Evolutionary conservation across 2,797 vertebrate genomes (phyloP), one percentile per base, ranked within the genome.

Genomic region (Oceanodroma leucorhoa): DNA sequence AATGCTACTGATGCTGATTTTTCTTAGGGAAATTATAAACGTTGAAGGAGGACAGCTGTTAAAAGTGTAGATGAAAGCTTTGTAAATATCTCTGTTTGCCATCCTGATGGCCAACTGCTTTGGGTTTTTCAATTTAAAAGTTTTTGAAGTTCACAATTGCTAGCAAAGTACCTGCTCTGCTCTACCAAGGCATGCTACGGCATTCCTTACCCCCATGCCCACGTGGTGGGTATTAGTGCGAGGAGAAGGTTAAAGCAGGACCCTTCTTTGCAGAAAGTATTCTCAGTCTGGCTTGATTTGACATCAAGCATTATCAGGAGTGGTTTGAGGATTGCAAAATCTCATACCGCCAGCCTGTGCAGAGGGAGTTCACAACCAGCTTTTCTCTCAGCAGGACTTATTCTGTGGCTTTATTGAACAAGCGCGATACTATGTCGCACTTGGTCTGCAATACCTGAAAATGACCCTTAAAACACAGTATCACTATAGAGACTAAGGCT

Each of bases 141-240:
- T 65, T 90, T 77, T 43, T 64, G 10, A 60, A 71, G 27, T 19
- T 76, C 53, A 38, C 45, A 45, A 3, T 5, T 67, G 53, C 57
- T 61, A 88, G 40, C 14, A 58, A 78, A 90, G 32, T 14, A 55
- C 43, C 32, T 23, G 14, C 16, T 81, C n/a, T 0, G 0, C 46
- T 73, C 45, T 53, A 14, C 14, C 20, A 60, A 54, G 32, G 26
- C 2, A 2, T 46, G 36, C 43, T 70, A 26, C 0, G 1, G 11
- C 0, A 0, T 45, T 93, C 50, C 27, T 75, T 50, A 0, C 2
- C 11, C 10, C 45, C 18, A 2, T 54, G 22, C 3, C 32, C 62
- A 18, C 0, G 0, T 24, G 32, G 9, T 21, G 16, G 19, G 15
- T n/a, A 24, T 20, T 21, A 14, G 11, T 3, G 34, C 1, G 1